Conservation (phyloP, 2,113 vertebrate genomes). For the Sander vitreus region DNA sequence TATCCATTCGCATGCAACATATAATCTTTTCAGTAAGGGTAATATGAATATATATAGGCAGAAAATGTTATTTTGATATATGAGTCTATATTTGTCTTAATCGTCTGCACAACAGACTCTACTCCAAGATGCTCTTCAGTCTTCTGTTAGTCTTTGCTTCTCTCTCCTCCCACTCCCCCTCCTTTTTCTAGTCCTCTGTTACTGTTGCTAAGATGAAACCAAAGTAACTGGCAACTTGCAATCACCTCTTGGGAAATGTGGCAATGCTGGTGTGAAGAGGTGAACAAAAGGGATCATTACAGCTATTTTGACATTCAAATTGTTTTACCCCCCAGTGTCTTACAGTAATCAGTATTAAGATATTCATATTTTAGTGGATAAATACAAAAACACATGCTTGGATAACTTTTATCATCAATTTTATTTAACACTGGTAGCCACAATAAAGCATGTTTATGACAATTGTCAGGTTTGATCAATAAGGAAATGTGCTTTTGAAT, state of each 20-base stretch:
- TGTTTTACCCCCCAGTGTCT: background rate
- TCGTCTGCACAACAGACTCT: background rate
- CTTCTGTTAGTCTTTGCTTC: slow-evolving; percentile 19
- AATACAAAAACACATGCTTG: background rate
- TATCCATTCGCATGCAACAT: slow-evolving; percentile 24
- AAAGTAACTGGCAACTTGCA: slow-evolving; percentile 67
- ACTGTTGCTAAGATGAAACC: slow-evolving; percentile 82
- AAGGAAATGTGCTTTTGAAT: slow-evolving; percentile 1
- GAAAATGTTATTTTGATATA: background rate
- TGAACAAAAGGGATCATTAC: slow-evolving; percentile 22
- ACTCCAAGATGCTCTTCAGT: background rate
- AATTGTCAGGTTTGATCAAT: background rate
- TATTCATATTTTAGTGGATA: background rate
- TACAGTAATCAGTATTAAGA: background rate
- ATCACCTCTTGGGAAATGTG: slow-evolving; percentile 71
- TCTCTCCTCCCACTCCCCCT: slow-evolving; percentile 43
- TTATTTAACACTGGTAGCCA: slow-evolving; percentile 26
- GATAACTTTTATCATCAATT: background rate
- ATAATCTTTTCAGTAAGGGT: background rate
- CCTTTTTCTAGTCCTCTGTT: slow-evolving; percentile 57
- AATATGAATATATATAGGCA: background rate
- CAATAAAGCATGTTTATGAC: background rate
- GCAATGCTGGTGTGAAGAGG: slow-evolving; percentile 22
- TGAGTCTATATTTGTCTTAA: slow-evolving; percentile 19
- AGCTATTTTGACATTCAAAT: background rate